Percentiles rank a stretch among this genome's conserved stretches.
Conservation (phyloP, 2,797 vertebrate species). For the Carapus acus region DNA sequence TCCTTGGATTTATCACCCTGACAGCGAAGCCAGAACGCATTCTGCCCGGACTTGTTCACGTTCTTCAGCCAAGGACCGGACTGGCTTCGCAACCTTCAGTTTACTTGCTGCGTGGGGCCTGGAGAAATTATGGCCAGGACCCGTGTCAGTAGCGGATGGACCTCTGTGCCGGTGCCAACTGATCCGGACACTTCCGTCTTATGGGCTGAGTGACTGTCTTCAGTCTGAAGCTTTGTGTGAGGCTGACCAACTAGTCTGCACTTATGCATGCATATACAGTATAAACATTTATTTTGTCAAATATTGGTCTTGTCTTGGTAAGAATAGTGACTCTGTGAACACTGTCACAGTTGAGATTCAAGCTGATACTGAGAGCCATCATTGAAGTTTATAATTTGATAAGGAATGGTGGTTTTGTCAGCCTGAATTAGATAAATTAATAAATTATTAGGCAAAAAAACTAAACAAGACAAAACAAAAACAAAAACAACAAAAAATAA, state of each 20-base stretch:
- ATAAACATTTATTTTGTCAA: too few species aligned
- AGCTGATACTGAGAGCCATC: too few species aligned
- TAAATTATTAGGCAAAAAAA: too few species aligned
- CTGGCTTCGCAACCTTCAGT: conserved; percentile 42
- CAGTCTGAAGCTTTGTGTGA: neutral
- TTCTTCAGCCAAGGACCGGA: conserved; percentile 43
- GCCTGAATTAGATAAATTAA: too few species aligned
- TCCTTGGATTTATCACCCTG: conserved; percentile 57
- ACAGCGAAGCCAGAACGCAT: conserved; percentile 40
- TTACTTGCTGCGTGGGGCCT: conserved; percentile 56
- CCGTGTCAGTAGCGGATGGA: conserved; percentile 29
- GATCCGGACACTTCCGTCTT: conserved; percentile 7
- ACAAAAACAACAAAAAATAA: too few species aligned
- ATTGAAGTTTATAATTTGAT: too few species aligned
- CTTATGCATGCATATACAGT: too few species aligned
- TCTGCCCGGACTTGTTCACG: conserved; percentile 41
- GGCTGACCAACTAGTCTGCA: neutral
- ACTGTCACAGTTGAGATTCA: too few species aligned
- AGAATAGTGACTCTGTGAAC: too few species aligned
- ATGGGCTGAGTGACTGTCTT: conserved; percentile 28
- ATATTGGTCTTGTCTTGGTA: too few species aligned
- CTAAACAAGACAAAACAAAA: too few species aligned
- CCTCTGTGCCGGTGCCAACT: conserved; percentile 34
- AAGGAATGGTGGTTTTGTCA: too few species aligned
- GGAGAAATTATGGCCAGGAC: conserved; percentile 51